These are phyloP conservation scores for Myotis davidii DNA, from an alignment of 2,113 vertebrate genomes.

Conservation along the genomic window DNA sequence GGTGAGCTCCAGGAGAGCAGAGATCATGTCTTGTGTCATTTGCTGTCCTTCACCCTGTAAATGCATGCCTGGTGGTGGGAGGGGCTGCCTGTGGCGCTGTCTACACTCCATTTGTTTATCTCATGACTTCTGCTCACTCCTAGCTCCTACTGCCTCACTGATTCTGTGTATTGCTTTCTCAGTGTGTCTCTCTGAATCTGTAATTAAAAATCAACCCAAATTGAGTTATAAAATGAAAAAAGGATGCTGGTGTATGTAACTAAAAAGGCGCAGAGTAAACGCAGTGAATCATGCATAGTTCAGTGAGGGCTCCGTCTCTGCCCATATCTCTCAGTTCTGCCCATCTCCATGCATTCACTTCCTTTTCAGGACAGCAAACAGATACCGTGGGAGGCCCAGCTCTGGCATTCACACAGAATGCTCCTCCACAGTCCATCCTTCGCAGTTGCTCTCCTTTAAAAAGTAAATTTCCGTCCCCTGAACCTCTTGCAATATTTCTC, in stretches of 20 bases:
- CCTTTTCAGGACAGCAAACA: background rate
- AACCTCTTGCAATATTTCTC: background rate
- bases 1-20: background rate
- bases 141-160: background rate
- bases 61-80: no score
- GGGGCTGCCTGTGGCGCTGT: fast-evolving
- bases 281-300: background rate
- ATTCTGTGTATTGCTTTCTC: background rate
- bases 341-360: background rate
- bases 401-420: background rate
- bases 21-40: background rate
- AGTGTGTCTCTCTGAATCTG: background rate
- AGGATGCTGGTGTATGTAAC: background rate
- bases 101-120: background rate
- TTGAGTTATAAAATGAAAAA: background rate
- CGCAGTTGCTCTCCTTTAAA: background rate
- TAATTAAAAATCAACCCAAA: background rate
- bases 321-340: background rate
- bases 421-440: background rate
- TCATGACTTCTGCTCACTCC: background rate
- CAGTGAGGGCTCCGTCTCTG: background rate
- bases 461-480: background rate
- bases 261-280: background rate
- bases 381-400: background rate
- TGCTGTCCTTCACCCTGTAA: background rate